A percentile compares a stretch with the other conserved stretches of the same genome.
These are phyloP conservation scores for Phocides pigmalion DNA, from an alignment of 1,140 invertebrate genomes.

Conservation along the genomic window DNA sequence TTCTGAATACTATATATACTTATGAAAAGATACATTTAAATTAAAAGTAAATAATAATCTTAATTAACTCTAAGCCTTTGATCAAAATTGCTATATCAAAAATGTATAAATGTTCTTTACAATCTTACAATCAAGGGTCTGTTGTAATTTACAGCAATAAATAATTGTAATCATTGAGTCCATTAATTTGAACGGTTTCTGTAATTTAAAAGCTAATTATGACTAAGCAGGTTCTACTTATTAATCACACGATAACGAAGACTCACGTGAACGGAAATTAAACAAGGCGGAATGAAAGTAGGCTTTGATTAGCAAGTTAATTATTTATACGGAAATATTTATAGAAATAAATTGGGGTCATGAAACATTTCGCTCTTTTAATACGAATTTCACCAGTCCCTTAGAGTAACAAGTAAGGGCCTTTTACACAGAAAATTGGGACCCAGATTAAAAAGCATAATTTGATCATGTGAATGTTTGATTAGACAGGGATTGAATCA, in stretches of 20 bases:
- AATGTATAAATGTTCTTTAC: too few species aligned
- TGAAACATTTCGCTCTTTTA: background rate
- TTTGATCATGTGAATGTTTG: too few species aligned
- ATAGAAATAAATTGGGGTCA: background rate
- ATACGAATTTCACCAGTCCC: background rate
- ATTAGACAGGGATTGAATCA: too few species aligned
- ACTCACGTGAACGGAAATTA: conserved; percentile 25
- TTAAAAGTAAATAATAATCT: too few species aligned
- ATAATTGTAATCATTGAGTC: conserved; percentile 4
- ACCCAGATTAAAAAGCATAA: too few species aligned
- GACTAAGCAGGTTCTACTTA: conserved; percentile 13
- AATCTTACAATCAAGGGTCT: background rate
- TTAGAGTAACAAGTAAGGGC: too few species aligned
- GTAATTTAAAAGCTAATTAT: conserved; percentile 26
- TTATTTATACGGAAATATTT: conserved; percentile 1
- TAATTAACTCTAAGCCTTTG: too few species aligned
- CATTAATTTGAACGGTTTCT: conserved; percentile 15
- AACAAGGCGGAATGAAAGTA: conserved; percentile 7
- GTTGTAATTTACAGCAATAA: background rate
- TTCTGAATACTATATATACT: too few species aligned
- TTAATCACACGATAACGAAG: conserved; percentile 25
- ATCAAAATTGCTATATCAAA: too few species aligned
- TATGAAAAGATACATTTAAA: too few species aligned
- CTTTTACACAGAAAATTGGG: too few species aligned
- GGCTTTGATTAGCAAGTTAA: conserved; percentile 8